These are phyloP conservation scores for Noctua fimbriata DNA, from an alignment of 2,888 invertebrate genomes.

Conservation along the genomic window DNA sequence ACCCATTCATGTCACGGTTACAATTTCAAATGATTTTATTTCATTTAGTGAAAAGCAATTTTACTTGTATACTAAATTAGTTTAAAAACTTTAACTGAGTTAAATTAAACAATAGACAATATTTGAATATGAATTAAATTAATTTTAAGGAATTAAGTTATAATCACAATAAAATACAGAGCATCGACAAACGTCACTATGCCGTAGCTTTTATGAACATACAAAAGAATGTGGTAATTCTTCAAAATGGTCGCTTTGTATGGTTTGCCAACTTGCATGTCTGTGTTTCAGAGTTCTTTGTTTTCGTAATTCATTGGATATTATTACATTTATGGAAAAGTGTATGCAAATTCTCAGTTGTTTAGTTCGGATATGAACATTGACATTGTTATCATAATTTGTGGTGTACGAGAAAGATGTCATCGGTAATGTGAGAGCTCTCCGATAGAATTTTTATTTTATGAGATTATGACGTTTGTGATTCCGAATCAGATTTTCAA, in stretches of 20 bases:
- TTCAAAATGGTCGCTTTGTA: constrained; percentile 93
- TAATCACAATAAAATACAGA: constrained; percentile 56
- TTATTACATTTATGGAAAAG: constrained; percentile 74
- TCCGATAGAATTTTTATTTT: constrained; percentile 85
- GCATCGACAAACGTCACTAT: constrained; percentile 76
- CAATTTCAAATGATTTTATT: not conserved
- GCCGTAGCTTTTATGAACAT: constrained; percentile 83
- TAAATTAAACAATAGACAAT: not conserved
- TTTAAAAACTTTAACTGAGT: not conserved
- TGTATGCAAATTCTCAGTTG: constrained; percentile 71
- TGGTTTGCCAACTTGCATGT: constrained; percentile 91
- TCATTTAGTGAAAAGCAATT: not conserved
- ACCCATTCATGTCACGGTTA: not conserved
- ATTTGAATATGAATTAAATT: not conserved
- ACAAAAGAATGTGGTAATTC: constrained; percentile 93
- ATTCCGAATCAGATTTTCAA: constrained; percentile 78
- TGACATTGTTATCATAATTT: constrained; percentile 73
- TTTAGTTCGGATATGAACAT: constrained; percentile 72
- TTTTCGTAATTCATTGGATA: constrained; percentile 84
- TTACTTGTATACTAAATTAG: not conserved
- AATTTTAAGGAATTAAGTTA: constrained; percentile 8
- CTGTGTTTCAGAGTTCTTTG: constrained; percentile 90
- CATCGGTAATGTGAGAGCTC: constrained; percentile 90
- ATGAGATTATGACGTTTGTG: constrained; percentile 85
- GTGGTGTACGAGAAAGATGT: constrained; percentile 85